Percentiles rank a stretch among this genome's conserved stretches.
Conservation (phyloP, 2,888 invertebrate genomes). For the Muschampia staudingeri region DNA sequence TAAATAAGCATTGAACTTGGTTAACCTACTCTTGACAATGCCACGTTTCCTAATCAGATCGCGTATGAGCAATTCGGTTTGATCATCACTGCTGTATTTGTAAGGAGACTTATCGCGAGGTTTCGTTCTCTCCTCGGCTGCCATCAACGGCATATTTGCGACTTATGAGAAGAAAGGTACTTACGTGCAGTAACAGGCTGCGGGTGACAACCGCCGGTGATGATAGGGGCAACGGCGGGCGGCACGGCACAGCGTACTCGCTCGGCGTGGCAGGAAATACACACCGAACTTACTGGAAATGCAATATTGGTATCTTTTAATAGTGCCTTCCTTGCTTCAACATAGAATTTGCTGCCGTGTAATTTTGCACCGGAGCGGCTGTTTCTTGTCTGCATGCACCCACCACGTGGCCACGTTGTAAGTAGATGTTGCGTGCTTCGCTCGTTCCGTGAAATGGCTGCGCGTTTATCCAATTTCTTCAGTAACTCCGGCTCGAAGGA, state of each 20-base stretch:
- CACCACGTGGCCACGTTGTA: too few relatives aligned
- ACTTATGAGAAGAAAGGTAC: not conserved
- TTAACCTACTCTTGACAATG: not conserved
- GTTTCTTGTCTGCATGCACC: too few relatives aligned
- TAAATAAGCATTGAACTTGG: not conserved
- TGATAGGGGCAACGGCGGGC: not conserved
- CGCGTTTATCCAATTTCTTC: not conserved
- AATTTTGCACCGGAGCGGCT: too few relatives aligned
- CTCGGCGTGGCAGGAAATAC: too few relatives aligned
- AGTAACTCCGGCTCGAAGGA: not conserved
- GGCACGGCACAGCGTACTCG: too few relatives aligned
- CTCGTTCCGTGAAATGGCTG: too few relatives aligned
- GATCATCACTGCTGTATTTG: not conserved
- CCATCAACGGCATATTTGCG: not conserved
- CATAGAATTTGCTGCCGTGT: too few relatives aligned
- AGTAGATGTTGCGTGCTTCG: too few relatives aligned
- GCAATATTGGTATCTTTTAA: too few relatives aligned
- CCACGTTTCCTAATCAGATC: not conserved
- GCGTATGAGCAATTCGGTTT: not conserved
- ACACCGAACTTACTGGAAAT: too few relatives aligned
- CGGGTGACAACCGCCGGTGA: not conserved
- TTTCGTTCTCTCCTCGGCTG: not conserved
- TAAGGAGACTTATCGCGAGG: not conserved
- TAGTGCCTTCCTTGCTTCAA: too few relatives aligned
- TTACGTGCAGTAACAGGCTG: not conserved